Evolutionary conservation across 1,140 invertebrate species (phyloP).

Genomic region (Chironomus tepperi): DNA sequence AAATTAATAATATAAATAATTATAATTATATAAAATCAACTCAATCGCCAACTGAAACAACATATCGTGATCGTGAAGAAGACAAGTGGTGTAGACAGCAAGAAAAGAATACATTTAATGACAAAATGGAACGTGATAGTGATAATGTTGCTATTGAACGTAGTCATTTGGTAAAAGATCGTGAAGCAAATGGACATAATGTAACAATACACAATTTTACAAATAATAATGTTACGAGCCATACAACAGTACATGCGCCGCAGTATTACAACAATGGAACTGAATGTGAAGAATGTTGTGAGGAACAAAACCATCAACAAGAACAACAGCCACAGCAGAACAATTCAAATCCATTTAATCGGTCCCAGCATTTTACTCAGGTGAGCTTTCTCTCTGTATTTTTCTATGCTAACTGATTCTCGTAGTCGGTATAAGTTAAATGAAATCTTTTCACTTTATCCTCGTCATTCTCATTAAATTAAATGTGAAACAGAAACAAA

Average conservation of each 20-base stretch:
- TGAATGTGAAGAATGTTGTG: neutral
- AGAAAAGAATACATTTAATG: neutral
- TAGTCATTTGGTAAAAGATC: neutral
- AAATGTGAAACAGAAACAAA: too few relatives aligned
- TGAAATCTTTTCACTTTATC: too few relatives aligned
- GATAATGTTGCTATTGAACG: neutral
- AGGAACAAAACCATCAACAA: neutral
- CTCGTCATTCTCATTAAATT: too few relatives aligned
- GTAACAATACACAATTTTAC: slow-evolving; percentile 14
- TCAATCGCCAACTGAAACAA: neutral
- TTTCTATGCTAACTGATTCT: too few relatives aligned
- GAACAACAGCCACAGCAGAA: neutral
- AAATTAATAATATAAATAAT: slow-evolving; percentile 22
- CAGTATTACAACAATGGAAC: neutral
- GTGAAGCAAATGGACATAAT: slow-evolving; percentile 1
- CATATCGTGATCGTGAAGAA: neutral
- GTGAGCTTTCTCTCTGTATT: slow-evolving; percentile 4
- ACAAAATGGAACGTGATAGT: neutral
- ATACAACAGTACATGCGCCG: neutral
- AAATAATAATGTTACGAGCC: slow-evolving; percentile 17
- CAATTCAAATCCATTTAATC: slow-evolving; percentile 17
- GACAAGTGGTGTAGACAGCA: neutral
- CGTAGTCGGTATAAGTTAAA: too few relatives aligned
- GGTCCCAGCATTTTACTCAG: slow-evolving; percentile 7
- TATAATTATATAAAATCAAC: neutral